These are phyloP conservation scores for Andricus quercusramuli DNA, from an alignment of 2,888 invertebrate genomes.

Conservation along the genomic window DNA sequence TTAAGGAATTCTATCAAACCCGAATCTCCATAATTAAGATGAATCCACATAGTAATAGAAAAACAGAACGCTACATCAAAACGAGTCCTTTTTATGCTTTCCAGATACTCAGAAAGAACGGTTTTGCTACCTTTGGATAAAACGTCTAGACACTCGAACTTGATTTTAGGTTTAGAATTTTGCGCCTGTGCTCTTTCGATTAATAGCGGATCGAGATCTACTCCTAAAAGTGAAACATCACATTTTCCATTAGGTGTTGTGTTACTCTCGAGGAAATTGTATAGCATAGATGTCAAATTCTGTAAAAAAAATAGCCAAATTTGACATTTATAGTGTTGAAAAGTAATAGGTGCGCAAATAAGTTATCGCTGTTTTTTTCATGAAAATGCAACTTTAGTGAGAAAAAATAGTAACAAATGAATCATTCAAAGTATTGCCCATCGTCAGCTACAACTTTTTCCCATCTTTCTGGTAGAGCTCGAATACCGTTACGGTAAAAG, in stretches of 20 bases:
- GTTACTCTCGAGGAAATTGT: slow-evolving; percentile 76
- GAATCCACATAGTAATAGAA: slow-evolving; percentile 95
- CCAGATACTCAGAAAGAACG: slow-evolving; percentile 77
- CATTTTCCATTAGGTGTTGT: slow-evolving; percentile 75
- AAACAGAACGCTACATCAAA: slow-evolving; percentile 89
- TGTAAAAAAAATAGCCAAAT: not conserved
- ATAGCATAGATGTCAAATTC: slow-evolving; percentile 66
- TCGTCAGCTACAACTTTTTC: too few species aligned
- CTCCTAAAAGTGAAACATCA: slow-evolving; percentile 81
- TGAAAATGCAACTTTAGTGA: too few species aligned
- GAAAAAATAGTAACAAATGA: too few species aligned
- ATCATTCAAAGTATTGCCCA: too few species aligned
- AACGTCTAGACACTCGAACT: slow-evolving; percentile 83
- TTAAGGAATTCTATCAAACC: slow-evolving; percentile 84
- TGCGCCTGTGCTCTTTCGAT: slow-evolving; percentile 84
- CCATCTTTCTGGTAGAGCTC: too few species aligned
- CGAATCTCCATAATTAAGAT: slow-evolving; percentile 89
- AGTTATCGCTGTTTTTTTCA: too few species aligned
- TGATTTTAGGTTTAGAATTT: slow-evolving; percentile 78
- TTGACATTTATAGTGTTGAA: not conserved
- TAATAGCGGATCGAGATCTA: slow-evolving; percentile 87
- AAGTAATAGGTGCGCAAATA: too few species aligned
- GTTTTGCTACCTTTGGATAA: slow-evolving; percentile 76
- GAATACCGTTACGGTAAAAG: too few species aligned
- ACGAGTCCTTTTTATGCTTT: slow-evolving; percentile 72